phyloP scores from a whole-genome alignment of 2,797 vertebrate genomes.

The Alcedo atthis region DNA sequence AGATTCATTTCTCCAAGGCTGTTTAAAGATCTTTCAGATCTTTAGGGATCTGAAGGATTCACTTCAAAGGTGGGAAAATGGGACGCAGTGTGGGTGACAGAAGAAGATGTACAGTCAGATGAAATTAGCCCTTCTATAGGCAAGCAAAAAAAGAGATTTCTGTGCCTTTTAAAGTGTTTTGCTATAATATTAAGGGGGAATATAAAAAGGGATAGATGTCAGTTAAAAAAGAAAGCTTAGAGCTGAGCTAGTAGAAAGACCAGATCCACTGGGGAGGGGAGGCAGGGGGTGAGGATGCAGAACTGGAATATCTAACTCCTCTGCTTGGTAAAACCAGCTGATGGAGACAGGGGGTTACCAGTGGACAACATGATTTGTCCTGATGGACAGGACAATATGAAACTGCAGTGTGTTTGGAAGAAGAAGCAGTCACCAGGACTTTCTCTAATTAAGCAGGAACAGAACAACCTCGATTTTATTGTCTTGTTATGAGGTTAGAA shows the following conservation, averaged over 20 bases:
- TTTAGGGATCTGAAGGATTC: background rate
- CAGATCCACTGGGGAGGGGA: background rate
- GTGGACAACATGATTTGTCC: too few species aligned
- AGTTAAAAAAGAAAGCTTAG: background rate
- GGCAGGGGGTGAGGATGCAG: rapidly evolving
- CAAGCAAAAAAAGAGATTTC: background rate
- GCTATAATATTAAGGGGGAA: background rate
- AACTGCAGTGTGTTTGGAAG: background rate
- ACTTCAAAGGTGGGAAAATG: background rate
- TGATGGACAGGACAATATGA: background rate
- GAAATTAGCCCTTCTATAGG: background rate
- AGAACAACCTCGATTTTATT: background rate
- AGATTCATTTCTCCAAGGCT: background rate
- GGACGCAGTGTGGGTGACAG: background rate
- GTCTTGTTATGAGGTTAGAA: background rate
- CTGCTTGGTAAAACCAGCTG: background rate
- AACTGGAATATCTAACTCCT: background rate
- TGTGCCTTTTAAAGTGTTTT: background rate
- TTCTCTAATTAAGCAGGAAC: background rate
- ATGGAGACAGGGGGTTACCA: background rate
- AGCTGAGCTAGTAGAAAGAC: background rate
- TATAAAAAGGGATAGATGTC: background rate
- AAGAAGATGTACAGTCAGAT: background rate
- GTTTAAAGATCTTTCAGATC: background rate
- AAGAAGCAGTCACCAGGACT: background rate